Conservation (phyloP, 2,797 vertebrate species). For the Sebastiscus albofasciatus region DNA sequence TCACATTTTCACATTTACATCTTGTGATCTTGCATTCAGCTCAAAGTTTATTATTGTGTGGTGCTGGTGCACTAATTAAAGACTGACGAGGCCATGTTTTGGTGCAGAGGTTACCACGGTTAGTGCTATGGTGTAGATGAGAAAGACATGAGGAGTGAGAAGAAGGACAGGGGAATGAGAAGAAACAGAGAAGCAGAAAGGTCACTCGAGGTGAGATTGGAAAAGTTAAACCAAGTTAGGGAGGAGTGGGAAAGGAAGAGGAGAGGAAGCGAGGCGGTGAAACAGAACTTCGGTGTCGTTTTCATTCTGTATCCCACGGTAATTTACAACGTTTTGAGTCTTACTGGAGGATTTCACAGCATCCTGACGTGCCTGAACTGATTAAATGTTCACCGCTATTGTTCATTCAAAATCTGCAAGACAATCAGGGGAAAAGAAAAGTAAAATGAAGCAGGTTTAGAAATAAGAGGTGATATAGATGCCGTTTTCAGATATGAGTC, state of each 20-base stretch:
- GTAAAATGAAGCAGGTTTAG: not conserved
- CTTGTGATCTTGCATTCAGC: constrained; percentile 30
- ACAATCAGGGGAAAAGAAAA: not conserved
- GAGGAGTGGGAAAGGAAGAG: constrained; percentile 30
- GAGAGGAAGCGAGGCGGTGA: constrained; percentile 22
- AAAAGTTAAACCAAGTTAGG: constrained; percentile 12
- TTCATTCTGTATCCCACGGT: constrained; percentile 23
- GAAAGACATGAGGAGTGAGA: constrained; percentile 13
- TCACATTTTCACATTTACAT: constrained; percentile 14
- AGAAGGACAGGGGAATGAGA: constrained; percentile 1
- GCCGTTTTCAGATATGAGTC: not conserved
- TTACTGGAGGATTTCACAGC: constrained; percentile 1
- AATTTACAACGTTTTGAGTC: constrained; percentile 18
- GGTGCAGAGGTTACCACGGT: constrained; percentile 1
- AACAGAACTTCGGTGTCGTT: constrained; percentile 26
- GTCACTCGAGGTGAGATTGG: constrained; percentile 50
- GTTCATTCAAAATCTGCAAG: constrained; percentile 3
- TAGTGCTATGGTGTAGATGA: constrained; percentile 15
- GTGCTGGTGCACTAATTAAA: constrained; percentile 41
- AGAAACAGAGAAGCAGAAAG: constrained; percentile 12
- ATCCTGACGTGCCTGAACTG: not conserved
- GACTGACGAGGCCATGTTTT: constrained; percentile 1
- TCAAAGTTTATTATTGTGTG: constrained; percentile 34
- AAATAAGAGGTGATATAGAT: not conserved
- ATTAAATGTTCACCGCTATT: not conserved